Base-by-base conservation (phyloP, 2,113 vertebrate species). In the Catagonus wagneri region DNA sequence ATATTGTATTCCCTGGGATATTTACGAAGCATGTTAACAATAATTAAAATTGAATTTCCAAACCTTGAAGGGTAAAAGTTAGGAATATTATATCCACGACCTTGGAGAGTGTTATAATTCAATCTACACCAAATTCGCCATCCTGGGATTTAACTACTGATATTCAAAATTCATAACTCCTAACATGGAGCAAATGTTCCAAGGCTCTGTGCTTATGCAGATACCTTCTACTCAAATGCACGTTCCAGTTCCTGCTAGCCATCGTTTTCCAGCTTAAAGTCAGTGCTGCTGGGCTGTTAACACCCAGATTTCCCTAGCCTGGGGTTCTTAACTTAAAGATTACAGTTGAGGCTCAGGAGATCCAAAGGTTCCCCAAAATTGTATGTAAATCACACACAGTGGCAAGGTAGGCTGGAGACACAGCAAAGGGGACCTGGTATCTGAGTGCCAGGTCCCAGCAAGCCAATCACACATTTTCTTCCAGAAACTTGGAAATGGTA, bases 31-130 rank as follows among this genome's bases (percentile, higher is more conserved):
- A 97, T 96, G 95, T 96, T 96, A 94, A 89, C 93, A 85, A 76
- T 95, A 96, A 96, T 97, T 96, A 97, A 97, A 97, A 97, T 78
- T 79, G 94, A 96, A 90, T 94, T 90, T 98, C 95, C 96, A 97
- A 98, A 84, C 88, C 88, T 96, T 97, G 66, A 80, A 94, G 93
- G 89, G 88, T 96, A 92, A 87, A 96, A 96, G 90, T 93, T 92
- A 90, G 93, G 61, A 92, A 95, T 81, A 88, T 25, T 90, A 94
- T 93, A 92, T 76, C 83, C 75, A 52, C 12, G 71, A 94, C 81
- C 34, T 71, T 95, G 94, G 76, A 66, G 92, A 90, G n/a, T 50
- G 71, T 75, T 95, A 95, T 81, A 95, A 96, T 95, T 96, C 81
- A 97, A 84, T 80, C 75, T 23, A 63, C 72, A 90, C 83, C 39